Evolutionary conservation across 1,140 invertebrate species (phyloP), one percentile per base, ranked within the genome.

Genomic region (Apis laboriosa): DNA sequence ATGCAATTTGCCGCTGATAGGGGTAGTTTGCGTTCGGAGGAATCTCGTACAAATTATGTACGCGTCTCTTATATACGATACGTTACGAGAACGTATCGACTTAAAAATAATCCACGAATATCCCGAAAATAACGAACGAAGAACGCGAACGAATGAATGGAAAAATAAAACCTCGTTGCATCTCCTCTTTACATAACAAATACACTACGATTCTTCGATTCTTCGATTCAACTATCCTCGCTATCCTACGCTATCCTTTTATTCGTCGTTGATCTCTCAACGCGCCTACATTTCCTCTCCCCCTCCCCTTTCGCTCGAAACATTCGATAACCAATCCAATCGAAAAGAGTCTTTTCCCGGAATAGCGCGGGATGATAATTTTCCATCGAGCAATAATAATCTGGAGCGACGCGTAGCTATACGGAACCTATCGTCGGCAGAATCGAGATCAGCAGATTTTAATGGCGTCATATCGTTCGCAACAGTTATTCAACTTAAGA

Each of bases 401-500:
- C 51, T 55, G 11, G 28, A 56, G 64, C 13, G 43, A 9, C 61
- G 61, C n/a, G 24, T 21, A 77, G 66, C 58, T 77, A 24, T 24
- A 68, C 67, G 56, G 15, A 80, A 75, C 66, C 71, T 49, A 80
- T 76, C 53, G 76, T 21, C 71, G 56, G 34, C 76, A 53, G 63
- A 43, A 86, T 75, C 77, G 53, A 24, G 66, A 85, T 79, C 84
- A 88, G 76, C 86, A 86, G 79, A 79, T 88, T 88, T 88, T 88
- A 88, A 88, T 88, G 80, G 80, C 85, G 75, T 80, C 77, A 85
- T 84, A 88, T 85, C 86, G 70, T 80, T 87, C 86, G 83, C 79
- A 88, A 87, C 76, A 88, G 87, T 88, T 87, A 88, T 85, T 88
- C 86, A 87, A 88, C 74, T 78, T 58, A 68, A 87, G 83, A 53